phyloP scores from a whole-genome alignment of 2,888 invertebrate genomes.

The Pilophorus perplexus region DNA sequence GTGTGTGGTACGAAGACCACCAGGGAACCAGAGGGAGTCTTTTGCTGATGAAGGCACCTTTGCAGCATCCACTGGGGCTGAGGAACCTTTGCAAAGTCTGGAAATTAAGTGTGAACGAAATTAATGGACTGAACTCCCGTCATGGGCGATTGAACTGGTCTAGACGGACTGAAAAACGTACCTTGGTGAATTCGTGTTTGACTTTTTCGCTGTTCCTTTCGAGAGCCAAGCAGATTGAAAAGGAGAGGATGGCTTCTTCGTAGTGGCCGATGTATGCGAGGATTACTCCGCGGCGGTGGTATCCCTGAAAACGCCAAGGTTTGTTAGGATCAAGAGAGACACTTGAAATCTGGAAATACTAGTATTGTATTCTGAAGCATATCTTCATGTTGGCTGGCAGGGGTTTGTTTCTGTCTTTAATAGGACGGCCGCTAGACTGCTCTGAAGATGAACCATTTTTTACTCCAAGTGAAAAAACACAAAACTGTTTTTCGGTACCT shows the following conservation, averaged over 20 bases:
- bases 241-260: constrained; percentile 60
- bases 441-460: too few species aligned
- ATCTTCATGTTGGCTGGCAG: too few species aligned
- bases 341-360: too few species aligned
- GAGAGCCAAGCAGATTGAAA: constrained; percentile 59
- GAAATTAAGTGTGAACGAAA: constrained; percentile 3
- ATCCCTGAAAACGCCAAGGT: constrained; percentile 54
- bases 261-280: constrained; percentile 57
- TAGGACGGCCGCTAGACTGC: too few species aligned
- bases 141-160: too few species aligned
- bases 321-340: too few species aligned
- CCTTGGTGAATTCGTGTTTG: constrained; percentile 56
- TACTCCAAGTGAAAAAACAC: too few species aligned
- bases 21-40: constrained; percentile 42
- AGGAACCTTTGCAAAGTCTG: constrained; percentile 46
- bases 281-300: constrained; percentile 59
- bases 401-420: too few species aligned
- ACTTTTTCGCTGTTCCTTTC: constrained; percentile 58
- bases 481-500: too few species aligned
- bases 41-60: constrained; percentile 30
- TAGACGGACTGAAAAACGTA: too few species aligned
- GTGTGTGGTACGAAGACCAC: constrained; percentile 43
- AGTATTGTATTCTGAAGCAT: too few species aligned
- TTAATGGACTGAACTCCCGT: too few species aligned
- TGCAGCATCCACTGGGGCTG: constrained; percentile 33